Evolutionary conservation across 2,113 vertebrate genomes (phyloP).

Genomic region (Recurvirostra avosetta): DNA sequence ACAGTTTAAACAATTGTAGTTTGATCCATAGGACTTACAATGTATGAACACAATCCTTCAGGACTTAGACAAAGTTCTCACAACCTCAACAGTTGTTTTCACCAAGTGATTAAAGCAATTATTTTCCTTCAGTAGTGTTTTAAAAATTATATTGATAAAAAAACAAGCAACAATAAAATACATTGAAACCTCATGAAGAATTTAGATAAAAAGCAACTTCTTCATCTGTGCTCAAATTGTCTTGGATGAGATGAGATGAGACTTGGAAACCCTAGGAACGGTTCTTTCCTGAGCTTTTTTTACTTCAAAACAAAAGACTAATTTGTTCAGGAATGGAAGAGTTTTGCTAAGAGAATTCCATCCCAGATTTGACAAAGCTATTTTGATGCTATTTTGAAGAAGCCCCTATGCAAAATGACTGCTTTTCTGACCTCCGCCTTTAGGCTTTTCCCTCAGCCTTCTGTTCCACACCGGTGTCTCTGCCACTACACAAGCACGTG

Average conservation of each 20-base stretch:
- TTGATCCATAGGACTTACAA: neutral
- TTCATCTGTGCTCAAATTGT: neutral
- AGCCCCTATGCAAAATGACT: neutral
- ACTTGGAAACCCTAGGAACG: neutral
- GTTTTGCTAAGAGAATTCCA: neutral
- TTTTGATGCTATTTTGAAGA: neutral
- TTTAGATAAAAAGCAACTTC: neutral
- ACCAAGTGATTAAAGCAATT: neutral
- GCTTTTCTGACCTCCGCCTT: neutral
- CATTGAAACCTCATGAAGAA: neutral
- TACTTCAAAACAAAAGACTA: neutral
- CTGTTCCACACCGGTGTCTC: accelerated
- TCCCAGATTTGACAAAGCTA: neutral
- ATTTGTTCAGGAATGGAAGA: neutral
- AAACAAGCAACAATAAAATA: neutral
- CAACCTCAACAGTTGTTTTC: neutral
- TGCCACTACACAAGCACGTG: neutral
- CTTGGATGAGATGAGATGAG: neutral
- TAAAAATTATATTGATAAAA: neutral
- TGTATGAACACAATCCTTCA: accelerated
- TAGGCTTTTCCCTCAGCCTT: neutral
- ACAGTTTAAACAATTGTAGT: neutral
- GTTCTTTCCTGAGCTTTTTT: neutral
- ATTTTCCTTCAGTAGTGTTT: neutral
- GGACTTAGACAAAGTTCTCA: neutral